Evolutionary conservation across 2,888 invertebrate species (phyloP).

Genomic region (Scaptomyza cyrtandrae): DNA sequence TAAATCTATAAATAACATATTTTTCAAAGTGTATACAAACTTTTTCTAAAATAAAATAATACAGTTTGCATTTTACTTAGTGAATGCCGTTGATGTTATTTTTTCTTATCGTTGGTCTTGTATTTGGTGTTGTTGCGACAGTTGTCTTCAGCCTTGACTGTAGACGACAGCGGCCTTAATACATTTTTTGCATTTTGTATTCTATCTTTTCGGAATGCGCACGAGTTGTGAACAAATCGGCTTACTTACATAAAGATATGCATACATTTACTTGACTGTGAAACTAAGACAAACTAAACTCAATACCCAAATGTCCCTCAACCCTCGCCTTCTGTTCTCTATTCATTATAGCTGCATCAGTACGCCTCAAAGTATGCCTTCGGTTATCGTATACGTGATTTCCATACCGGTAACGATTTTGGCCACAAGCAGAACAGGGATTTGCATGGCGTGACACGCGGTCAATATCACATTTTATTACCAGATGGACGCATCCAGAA

Average conservation of each 20-base stretch:
- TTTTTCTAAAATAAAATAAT: conserved; percentile 1
- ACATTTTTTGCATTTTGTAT: conserved; percentile 58
- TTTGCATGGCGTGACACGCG: conserved; percentile 88
- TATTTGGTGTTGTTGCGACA: conserved; percentile 17
- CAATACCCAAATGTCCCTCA: background rate
- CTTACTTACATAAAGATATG: conserved; percentile 17
- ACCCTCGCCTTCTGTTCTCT: conserved; percentile 7
- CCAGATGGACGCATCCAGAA: conserved; percentile 92
- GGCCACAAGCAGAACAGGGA: conserved; percentile 90
- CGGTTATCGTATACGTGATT: conserved; percentile 90
- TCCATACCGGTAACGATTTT: conserved; percentile 89
- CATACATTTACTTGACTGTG: conserved; percentile 9
- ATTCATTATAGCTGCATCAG: conserved; percentile 85
- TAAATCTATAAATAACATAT: background rate
- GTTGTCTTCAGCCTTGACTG: conserved; percentile 57
- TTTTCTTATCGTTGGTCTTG: background rate
- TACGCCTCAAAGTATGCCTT: conserved; percentile 88
- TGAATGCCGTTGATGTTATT: conserved; percentile 10
- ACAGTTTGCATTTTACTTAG: background rate
- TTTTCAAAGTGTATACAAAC: conserved; percentile 6
- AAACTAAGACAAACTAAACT: conserved; percentile 36
- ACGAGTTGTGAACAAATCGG: conserved; percentile 56
- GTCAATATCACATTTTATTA: conserved; percentile 91
- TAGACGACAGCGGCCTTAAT: conserved; percentile 78
- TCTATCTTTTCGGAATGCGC: conserved; percentile 62